These are phyloP conservation scores for Eutolmus rufibarbis DNA, from an alignment of 2,888 invertebrate genomes.

Conservation along the genomic window DNA sequence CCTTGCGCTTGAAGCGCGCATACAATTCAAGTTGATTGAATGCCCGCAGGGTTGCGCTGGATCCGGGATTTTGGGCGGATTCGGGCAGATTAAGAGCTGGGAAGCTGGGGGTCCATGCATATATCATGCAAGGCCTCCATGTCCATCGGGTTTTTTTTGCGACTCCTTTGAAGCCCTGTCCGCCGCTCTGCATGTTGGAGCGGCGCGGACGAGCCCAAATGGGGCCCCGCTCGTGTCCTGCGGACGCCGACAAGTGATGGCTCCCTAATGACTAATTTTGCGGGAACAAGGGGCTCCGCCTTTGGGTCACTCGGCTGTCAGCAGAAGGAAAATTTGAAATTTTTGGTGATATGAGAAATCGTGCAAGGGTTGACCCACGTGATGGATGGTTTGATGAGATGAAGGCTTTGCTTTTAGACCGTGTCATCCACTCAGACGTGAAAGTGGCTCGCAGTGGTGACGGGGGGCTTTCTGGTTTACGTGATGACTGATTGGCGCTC, in stretches of 20 bases:
- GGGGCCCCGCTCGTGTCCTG: neutral
- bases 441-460: neutral
- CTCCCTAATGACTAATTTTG: slow-evolving; percentile 16
- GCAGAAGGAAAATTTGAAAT: slow-evolving; percentile 1
- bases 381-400: neutral
- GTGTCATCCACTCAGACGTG: neutral
- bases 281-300: neutral
- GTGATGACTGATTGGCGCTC: neutral
- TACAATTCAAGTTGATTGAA: slow-evolving; percentile 23
- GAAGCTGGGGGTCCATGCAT: neutral
- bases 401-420: neutral
- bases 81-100: neutral
- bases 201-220: neutral
- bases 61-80: neutral
- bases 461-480: neutral
- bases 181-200: neutral
- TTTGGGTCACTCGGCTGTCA: neutral
- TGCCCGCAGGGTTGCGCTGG: neutral
- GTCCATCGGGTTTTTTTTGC: neutral
- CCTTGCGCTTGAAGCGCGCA: neutral
- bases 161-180: neutral
- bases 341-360: neutral
- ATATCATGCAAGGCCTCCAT: neutral
- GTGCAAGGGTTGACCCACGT: neutral
- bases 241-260: neutral